A percentile compares a stretch with the other conserved stretches of the same genome.
phyloP scores from a whole-genome alignment of 2,797 vertebrate species.

The Hydrolagus colliei region DNA sequence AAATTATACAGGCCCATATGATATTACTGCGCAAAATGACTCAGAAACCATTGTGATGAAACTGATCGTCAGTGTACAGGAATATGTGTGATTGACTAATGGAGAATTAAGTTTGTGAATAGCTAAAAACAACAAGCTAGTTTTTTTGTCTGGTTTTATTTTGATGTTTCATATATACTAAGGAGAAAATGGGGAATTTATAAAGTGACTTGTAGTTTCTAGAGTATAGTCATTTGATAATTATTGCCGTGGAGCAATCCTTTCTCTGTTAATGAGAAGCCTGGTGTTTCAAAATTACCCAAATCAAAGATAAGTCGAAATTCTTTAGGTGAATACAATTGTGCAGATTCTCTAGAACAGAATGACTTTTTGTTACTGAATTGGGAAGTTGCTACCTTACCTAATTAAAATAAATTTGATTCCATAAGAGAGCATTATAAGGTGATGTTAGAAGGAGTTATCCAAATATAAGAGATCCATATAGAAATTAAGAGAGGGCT shows the following conservation, averaged over 20 bases:
- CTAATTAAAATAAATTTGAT: neutral
- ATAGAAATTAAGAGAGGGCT: neutral
- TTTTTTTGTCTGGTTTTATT: slow-evolving; percentile 6
- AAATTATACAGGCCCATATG: neutral
- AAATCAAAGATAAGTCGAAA: neutral
- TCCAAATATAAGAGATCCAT: neutral
- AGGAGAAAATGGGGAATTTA: neutral
- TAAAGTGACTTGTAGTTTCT: neutral
- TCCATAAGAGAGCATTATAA: neutral
- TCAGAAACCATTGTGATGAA: slow-evolving; percentile 8
- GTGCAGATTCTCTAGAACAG: neutral
- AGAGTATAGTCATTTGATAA: neutral
- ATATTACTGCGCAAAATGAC: slow-evolving; percentile 3
- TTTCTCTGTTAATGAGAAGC: neutral
- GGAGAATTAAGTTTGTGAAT: slow-evolving; percentile 22
- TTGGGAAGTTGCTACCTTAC: neutral
- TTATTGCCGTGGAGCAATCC: neutral
- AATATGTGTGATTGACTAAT: slow-evolving; percentile 9
- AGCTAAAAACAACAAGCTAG: neutral
- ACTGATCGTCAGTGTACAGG: slow-evolving; percentile 5
- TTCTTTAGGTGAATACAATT: neutral
- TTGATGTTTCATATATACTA: slow-evolving; percentile 1
- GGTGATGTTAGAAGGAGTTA: neutral
- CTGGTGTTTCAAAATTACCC: neutral
- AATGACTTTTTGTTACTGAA: neutral